Base-by-base conservation (phyloP, 2,113 vertebrate genomes). In the Calonectris borealis region DNA sequence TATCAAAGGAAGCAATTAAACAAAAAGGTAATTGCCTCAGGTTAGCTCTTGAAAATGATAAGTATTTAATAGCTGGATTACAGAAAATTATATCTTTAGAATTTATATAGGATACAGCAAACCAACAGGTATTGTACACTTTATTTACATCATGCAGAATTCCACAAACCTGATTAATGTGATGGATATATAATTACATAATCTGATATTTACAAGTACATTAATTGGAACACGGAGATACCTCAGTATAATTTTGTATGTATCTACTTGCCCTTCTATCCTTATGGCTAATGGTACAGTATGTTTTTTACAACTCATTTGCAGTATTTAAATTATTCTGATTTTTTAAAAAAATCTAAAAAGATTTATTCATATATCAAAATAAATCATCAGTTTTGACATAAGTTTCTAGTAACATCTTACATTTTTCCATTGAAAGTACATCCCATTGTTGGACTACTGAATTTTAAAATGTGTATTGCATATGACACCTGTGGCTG, bases 1-100 rank as follows among this genome's bases (percentile, higher is more conserved):
- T 94, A 92, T 96, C 83, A 93, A 92, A 96, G 90, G 90, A 95
- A 86, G 76, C 83, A 91, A 92, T 94, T 95, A 93, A 91, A 84
- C 65, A 93, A 90, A 88, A 92, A 94, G 92, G 80, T 96, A 89
- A 91, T 93, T 91, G 91, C 73, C 83, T 52, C 49, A 57, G 86
- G 94, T 94, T 94, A 94, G 82, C 48, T 89, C 73, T 68, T 94
- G 79, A 91, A 93, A 96, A 69, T 55, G 38, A 17, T 55, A 85
- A 92, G 86, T 76, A 91, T 92, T 94, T 93, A 96, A 93, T 82
- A 78, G 34, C 36, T 88, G 83, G 77, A 82, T 93, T 94, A 88
- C 36, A 57, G 82, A 91, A 91, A 96, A 92, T 72, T 19, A 16
- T 71, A 69, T 82, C 77, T 91, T 86, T 69, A 83, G 69, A 87